A percentile compares a stretch with the other conserved stretches of the same genome.
Evolutionary conservation across 2,113 vertebrate genomes (phyloP).

Genomic region (Heterotilapia buettikoferi): DNA sequence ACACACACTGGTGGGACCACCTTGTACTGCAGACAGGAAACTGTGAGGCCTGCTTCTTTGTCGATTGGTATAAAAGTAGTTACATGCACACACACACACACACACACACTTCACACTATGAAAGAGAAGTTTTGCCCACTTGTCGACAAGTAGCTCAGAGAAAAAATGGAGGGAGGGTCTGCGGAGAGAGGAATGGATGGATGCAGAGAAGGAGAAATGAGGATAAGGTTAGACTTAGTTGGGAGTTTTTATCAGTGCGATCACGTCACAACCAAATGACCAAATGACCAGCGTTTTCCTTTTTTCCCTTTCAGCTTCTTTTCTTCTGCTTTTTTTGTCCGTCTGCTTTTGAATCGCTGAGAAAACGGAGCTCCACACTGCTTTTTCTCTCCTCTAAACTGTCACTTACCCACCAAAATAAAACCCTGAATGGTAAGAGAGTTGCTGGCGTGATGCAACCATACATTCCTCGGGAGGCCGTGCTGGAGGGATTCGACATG

Average conservation of each 20-base stretch:
- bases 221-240: not conserved
- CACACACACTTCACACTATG: not conserved
- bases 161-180: not conserved
- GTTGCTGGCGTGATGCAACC: not conserved
- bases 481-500: not conserved
- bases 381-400: not conserved
- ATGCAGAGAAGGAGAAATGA: not conserved
- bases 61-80: conserved; percentile 23
- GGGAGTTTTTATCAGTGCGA: conserved; percentile 26
- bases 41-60: conserved; percentile 45
- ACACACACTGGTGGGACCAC: conserved; percentile 34
- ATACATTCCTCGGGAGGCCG: not conserved
- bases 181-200: not conserved
- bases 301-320: not conserved
- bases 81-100: not conserved
- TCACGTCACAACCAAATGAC: conserved; percentile 37
- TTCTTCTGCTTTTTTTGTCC: not conserved
- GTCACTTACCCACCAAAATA: not conserved
- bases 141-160: not conserved
- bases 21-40: conserved; percentile 56
- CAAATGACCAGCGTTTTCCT: not conserved
- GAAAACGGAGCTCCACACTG: not conserved
- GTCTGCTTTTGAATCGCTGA: conserved; percentile 1
- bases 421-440: not conserved
- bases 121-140: conserved; percentile 3